Evolutionary conservation across 30 jellyfish, hydroid and myxozoan species (phyloP), one percentile per base, ranked within the genome.

Genomic region (Turritopsis dohrnii): DNA sequence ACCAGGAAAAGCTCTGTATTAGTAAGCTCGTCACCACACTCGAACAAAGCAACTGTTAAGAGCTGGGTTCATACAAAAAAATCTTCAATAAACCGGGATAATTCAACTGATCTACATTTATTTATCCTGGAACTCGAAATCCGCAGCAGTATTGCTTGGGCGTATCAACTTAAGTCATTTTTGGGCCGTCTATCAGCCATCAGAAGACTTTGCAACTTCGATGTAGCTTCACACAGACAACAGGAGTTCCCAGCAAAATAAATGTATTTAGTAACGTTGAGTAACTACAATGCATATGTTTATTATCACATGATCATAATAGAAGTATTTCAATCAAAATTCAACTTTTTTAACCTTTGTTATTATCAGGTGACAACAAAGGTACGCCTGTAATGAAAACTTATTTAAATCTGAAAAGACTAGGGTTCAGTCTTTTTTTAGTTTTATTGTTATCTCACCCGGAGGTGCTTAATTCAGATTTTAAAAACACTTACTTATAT

Each of bases 191-290:
- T 69, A 23, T 27, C 77, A 69, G 28, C 77, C 77, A 69, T 69
- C 19, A n/a, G 31, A n/a, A 27, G 77, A 69, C 77, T 69, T 60
- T 69, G 77, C 77, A 69, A 69, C 77, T 69, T 69, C 77, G 77
- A 23, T 69, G 31, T n/a, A 69, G 77, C 77, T 69, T 69, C 77
- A n/a, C 77, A 69, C 77, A 69, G 77, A 69, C 85, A 60, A 77
- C 85, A 77, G 85, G 87, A 80, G 87, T 80, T 80, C 79, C 79
- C 82, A 80, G 87, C 87, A 53, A 80, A 80, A 80, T 80, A 80
- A 74, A 53, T 53, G 26, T 31, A 22, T 80, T 71, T 81, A 60
- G 52, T 52, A 25, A 22, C 65, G 87, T 71, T 53, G 87, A 77
- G 85, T 52, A 29, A 29, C 0, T 66, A 30, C 28, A 52, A 29